A percentile compares a stretch with the other conserved stretches of the same genome.
Conservation (phyloP, 2,797 vertebrate genomes). For the Eleutherodactylus coqui region DNA sequence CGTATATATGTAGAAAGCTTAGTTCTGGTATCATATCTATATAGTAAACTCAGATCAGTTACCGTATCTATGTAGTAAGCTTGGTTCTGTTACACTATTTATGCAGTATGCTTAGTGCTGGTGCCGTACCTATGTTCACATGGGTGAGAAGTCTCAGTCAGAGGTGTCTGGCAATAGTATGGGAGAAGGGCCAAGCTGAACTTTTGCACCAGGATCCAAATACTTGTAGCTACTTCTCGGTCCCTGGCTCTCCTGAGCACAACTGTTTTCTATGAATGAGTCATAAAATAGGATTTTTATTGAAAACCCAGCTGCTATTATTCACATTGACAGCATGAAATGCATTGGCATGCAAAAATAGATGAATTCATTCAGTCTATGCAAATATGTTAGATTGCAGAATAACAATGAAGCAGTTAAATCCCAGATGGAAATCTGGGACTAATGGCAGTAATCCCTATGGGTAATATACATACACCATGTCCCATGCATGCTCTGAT, state of each 20-base stretch:
- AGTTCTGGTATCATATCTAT: no score
- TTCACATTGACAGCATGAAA: background rate
- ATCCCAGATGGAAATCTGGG: background rate
- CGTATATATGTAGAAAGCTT: no score
- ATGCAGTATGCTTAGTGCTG: no score
- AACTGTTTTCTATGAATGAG: background rate
- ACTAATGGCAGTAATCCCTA: background rate
- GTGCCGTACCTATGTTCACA: no score
- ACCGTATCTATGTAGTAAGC: no score
- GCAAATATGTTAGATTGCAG: conserved; percentile 3
- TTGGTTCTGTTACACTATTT: no score
- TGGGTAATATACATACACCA: background rate
- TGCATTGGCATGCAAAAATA: background rate
- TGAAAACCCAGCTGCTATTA: background rate
- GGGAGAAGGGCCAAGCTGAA: no score
- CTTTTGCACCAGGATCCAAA: no score
- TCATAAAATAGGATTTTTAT: background rate
- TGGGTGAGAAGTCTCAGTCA: no score
- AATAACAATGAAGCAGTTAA: conserved; percentile 20
- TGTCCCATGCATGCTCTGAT: background rate
- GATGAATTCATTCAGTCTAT: background rate
- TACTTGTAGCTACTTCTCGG: no score
- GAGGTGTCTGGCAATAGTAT: no score
- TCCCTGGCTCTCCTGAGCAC: background rate
- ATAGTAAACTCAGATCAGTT: no score